phyloP scores from a whole-genome alignment of 2,888 invertebrate genomes.

The Caenorhabditis becei region DNA sequence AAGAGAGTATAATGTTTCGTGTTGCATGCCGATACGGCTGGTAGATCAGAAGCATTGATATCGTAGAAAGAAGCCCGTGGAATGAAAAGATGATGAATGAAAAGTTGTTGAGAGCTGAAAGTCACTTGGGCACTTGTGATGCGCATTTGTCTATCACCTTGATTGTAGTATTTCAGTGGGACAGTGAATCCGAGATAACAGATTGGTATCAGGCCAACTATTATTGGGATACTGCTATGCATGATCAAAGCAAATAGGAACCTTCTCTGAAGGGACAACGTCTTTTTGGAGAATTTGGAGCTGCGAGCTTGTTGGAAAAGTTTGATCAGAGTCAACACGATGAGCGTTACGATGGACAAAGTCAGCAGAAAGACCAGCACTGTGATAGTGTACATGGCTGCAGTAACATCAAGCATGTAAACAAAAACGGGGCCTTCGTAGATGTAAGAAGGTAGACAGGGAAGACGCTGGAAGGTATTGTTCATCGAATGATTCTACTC shows the following conservation, averaged over 20 bases:
- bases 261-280: conserved; percentile 11
- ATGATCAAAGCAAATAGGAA: background rate
- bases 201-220: background rate
- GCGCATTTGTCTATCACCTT: background rate
- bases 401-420: background rate
- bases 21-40: conserved; percentile 30
- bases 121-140: background rate
- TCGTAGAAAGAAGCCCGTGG: conserved; percentile 20
- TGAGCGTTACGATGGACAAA: background rate
- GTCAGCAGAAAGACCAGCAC: background rate
- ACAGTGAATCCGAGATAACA: background rate
- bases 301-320: background rate
- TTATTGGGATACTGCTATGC: conserved; percentile 4
- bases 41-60: conserved; percentile 3
- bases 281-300: background rate
- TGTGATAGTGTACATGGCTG: background rate
- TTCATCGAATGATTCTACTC: background rate
- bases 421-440: background rate
- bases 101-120: conserved; percentile 27
- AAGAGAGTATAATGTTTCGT: background rate
- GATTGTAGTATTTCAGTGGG: background rate
- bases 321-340: background rate
- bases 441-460: background rate
- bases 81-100: conserved; percentile 20
- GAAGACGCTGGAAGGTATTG: background rate